These are phyloP conservation scores for Apogon talboti DNA, from an alignment of 2,797 vertebrate genomes.

Conservation along the genomic window DNA sequence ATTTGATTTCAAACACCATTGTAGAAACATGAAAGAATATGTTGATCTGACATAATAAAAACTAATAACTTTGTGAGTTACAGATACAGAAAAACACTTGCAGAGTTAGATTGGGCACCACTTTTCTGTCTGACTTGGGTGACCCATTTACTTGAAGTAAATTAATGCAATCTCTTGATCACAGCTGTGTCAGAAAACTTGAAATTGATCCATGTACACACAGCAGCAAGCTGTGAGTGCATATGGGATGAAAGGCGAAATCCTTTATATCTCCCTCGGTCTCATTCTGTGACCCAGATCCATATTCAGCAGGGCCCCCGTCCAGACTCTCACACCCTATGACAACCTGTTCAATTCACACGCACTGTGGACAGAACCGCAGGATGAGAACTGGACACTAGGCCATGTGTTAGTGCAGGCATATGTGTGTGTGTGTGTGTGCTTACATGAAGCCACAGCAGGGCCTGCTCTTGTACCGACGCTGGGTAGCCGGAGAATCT, in stretches of 20 bases:
- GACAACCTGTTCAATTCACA: conserved; percentile 82
- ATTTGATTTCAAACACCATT: no score
- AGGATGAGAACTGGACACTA: conserved; percentile 47
- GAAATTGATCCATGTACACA: conserved; percentile 65
- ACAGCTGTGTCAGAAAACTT: conserved; percentile 62
- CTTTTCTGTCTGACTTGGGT: conserved; percentile 33
- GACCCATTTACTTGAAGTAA: conserved; percentile 49
- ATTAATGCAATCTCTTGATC: conserved; percentile 62
- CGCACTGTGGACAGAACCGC: conserved; percentile 67
- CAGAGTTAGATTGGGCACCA: background rate
- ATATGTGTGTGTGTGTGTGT: conserved; percentile 27
- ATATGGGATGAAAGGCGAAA: conserved; percentile 71
- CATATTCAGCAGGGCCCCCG: conserved; percentile 74
- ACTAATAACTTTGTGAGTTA: background rate
- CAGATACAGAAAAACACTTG: background rate
- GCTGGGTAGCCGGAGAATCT: conserved; percentile 97
- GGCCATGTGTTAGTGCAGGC: conserved; percentile 15
- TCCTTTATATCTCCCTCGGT: conserved; percentile 58
- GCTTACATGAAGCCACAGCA: conserved; percentile 98
- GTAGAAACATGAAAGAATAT: no score
- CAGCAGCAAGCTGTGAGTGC: conserved; percentile 65
- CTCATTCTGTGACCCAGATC: conserved; percentile 81
- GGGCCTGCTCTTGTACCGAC: conserved; percentile 96
- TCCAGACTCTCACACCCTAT: conserved; percentile 63
- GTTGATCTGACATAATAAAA: background rate